Base-by-base conservation (phyloP, 2,888 invertebrate genomes). In the Aplocera efformata region DNA sequence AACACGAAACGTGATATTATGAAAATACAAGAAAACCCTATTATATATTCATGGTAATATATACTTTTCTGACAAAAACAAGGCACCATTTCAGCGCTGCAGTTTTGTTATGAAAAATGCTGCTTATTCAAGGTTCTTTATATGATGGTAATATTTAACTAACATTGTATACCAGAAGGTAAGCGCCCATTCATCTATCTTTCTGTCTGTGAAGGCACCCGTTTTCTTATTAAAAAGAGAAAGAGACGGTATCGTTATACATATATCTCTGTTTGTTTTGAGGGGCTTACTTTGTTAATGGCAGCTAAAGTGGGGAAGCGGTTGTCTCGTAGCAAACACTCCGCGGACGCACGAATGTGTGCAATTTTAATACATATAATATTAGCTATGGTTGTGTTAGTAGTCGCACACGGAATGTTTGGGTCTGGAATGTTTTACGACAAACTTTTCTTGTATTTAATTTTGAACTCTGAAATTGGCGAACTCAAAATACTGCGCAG, bases 311-410 rank as follows among this genome's bases (percentile, higher is more conserved):
- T 29, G 7, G 3, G 34, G 37, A 28, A 31, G 32, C 27, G 42
- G 41, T 22, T 17, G 13, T 17, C 3, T 17, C 13, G 13, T 17
- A 17, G 25, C 8, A 11, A 31, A 22, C 9, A 24, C 32, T 31
- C 28, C 23, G 17, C 47, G 53, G 59, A 38, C 60, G 59, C 60
- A 55, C 50, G 43, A 48, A 68, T 70, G 72, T 77, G 84, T 85
- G 85, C 85, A 85, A 84, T 84, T 74, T 77, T 58, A 70, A 50
- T 50, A 45, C 36, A 63, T 72, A 72, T 70, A 62, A 57, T 72
- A 36, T 48, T 71, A 72, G 66, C 66, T 58, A 71, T 58, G 74
- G 79, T 81, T 79, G 81, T 83, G 79, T 76, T 74, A 56, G 60
- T 64, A 52, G 43, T 49, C 62, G 67, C 76, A 69, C 74, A 72